phyloP scores from a whole-genome alignment of 1,140 invertebrate genomes.

The Polypedilum pembai region DNA sequence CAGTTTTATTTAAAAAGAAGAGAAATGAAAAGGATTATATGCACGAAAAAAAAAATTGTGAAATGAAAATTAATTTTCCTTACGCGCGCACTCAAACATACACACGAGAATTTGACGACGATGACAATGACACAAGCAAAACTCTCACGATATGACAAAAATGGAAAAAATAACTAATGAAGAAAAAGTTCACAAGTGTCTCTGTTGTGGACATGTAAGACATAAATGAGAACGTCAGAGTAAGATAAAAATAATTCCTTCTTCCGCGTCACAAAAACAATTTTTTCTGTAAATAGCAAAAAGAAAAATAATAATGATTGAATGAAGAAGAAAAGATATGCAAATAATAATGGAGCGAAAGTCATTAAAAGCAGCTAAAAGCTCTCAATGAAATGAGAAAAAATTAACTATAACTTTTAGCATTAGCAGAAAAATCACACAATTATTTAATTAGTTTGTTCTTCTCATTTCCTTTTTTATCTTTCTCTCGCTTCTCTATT shows the following conservation, averaged over 20 bases:
- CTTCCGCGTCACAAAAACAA: neutral
- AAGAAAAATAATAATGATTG: neutral
- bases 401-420: conserved; percentile 2
- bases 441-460: conserved; percentile 9
- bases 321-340: neutral
- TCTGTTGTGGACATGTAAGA: neutral
- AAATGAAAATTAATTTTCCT: too few relatives aligned
- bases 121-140: too few relatives aligned
- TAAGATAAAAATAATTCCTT: conserved; percentile 1
- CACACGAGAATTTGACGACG: too few relatives aligned
- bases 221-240: neutral
- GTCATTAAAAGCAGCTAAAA: conserved; percentile 13
- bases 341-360: conserved; percentile 2
- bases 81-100: too few relatives aligned
- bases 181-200: neutral
- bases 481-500: neutral
- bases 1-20: too few relatives aligned
- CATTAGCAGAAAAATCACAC: conserved; percentile 14
- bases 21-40: too few relatives aligned
- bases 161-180: too few relatives aligned
- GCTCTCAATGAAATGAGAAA: conserved; percentile 6
- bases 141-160: too few relatives aligned
- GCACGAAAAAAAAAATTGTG: too few relatives aligned
- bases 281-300: neutral
- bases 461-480: neutral